Conservation (phyloP, 2,888 invertebrate species). For the Dioctria linearis region DNA sequence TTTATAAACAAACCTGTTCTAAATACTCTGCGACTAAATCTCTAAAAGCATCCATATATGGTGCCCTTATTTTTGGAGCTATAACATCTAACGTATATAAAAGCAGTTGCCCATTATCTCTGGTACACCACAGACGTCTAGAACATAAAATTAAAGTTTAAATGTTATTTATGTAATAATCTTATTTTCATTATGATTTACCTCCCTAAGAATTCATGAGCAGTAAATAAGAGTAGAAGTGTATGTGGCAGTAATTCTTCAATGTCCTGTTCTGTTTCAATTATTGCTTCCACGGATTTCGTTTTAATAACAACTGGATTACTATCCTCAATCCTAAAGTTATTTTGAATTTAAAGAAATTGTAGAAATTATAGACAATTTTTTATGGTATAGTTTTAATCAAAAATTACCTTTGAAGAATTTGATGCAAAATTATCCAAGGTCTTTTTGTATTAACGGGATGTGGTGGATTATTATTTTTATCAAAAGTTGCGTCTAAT, state of each 20-base stretch:
- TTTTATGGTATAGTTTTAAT: background rate
- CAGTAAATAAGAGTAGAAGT: slow-evolving; percentile 83
- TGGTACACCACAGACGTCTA: slow-evolving; percentile 84
- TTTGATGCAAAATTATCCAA: slow-evolving; percentile 88
- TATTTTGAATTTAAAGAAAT: background rate
- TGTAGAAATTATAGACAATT: background rate
- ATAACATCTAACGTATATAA: slow-evolving; percentile 84
- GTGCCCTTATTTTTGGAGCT: slow-evolving; percentile 79
- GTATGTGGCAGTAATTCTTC: slow-evolving; percentile 79
- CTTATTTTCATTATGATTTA: slow-evolving; percentile 62
- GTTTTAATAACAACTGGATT: slow-evolving; percentile 73
- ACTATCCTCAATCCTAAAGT: slow-evolving; percentile 78
- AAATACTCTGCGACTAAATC: slow-evolving; percentile 83
- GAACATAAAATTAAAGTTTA: slow-evolving; percentile 48
- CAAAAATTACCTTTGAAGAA: slow-evolving; percentile 76
- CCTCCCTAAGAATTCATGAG: slow-evolving; percentile 86
- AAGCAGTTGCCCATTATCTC: slow-evolving; percentile 83
- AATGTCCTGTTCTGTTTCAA: slow-evolving; percentile 69
- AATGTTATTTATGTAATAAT: background rate
- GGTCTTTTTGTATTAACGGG: slow-evolving; percentile 82
- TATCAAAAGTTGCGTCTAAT: slow-evolving; percentile 76
- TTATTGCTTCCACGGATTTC: slow-evolving; percentile 60
- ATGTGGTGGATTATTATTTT: slow-evolving; percentile 76
- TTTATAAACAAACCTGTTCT: slow-evolving; percentile 76
- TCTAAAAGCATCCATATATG: slow-evolving; percentile 76